Evolutionary conservation across 2,113 vertebrate genomes (phyloP), one percentile per base, ranked within the genome.

Genomic region (Lipophrys pholis): DNA sequence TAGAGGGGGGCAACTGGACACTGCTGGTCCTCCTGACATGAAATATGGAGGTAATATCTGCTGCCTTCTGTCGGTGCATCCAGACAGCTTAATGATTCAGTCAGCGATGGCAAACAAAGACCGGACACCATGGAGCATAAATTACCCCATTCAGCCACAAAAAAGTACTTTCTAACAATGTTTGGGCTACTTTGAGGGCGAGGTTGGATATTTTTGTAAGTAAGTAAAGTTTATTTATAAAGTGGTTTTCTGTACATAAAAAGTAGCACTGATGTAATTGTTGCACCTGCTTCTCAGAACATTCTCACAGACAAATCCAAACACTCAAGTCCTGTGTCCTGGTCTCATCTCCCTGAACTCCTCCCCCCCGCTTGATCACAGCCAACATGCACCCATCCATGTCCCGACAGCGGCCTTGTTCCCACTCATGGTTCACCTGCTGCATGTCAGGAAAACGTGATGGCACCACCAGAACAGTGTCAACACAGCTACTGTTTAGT

Each of bases 1-100:
- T 30, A 30, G 0, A 46, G n/a, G 14, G 38, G 8, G 59, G 3
- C 6, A 12, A 58, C 57, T 5, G 76, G 56, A 42, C 62, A 48
- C 40, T 60, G 69, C 70, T 40, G 41, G 46, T 81, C 57, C 43
- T 7, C 59, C 71, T 41, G 40, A 68, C 64, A 56, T 90, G 83
- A 91, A 84, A 86, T 87, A 93, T 73, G 59, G 69, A 65, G 59
- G 50, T 58, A 89, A 90, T 91, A 89, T 86, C 73, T 52, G 60
- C 40, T 11, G 48, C 79, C 78, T 82, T 89, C 80, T 87, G 84
- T 79, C 75, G 48, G 56, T 75, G 69, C 70, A 82, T 68, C 57
- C 74, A 42, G 41, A 76, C 82, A 84, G 70, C 38, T 63, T 82
- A 83, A 91, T 84, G 72, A 90, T 75, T 83, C 81, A 46, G 48